A percentile compares a stretch with the other conserved stretches of the same genome.
These are phyloP conservation scores for Homarus gammarus DNA, from an alignment of 2,888 invertebrate species.

Conservation along the genomic window DNA sequence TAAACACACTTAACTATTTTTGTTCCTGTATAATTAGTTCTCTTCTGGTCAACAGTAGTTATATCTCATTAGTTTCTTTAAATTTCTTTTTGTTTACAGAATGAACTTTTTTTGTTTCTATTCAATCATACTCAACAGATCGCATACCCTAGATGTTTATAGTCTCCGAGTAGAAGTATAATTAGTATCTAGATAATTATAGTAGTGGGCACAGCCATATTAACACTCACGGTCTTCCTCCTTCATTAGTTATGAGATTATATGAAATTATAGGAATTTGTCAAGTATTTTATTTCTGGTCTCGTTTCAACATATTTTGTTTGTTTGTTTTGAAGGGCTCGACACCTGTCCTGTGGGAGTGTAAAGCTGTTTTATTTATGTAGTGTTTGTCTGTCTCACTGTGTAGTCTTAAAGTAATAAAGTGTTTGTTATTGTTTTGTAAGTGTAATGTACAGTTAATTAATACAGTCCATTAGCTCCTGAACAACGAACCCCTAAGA, in stretches of 20 bases:
- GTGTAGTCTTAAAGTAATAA: too few species aligned
- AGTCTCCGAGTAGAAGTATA: not conserved
- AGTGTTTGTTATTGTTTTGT: too few species aligned
- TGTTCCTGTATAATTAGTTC: not conserved
- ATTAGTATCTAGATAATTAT: not conserved
- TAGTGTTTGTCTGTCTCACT: too few species aligned
- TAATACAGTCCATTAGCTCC: too few species aligned
- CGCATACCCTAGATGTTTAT: not conserved
- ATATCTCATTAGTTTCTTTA: not conserved
- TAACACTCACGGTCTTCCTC: not conserved
- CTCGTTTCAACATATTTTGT: not conserved
- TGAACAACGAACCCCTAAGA: too few species aligned
- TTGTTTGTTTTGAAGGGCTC: not conserved
- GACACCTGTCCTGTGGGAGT: too few species aligned
- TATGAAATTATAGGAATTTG: too few species aligned
- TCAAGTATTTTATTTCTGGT: too few species aligned
- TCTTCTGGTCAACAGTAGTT: not conserved
- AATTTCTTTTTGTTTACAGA: not conserved
- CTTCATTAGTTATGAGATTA: not conserved
- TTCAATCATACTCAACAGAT: not conserved
- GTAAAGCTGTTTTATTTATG: too few species aligned
- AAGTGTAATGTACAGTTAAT: too few species aligned
- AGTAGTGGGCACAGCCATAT: slow-evolving; percentile 1
- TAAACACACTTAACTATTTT: not conserved
- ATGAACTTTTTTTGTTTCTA: not conserved